Base-by-base conservation (phyloP, 2,888 invertebrate genomes). In the Cheilosia pagana region DNA sequence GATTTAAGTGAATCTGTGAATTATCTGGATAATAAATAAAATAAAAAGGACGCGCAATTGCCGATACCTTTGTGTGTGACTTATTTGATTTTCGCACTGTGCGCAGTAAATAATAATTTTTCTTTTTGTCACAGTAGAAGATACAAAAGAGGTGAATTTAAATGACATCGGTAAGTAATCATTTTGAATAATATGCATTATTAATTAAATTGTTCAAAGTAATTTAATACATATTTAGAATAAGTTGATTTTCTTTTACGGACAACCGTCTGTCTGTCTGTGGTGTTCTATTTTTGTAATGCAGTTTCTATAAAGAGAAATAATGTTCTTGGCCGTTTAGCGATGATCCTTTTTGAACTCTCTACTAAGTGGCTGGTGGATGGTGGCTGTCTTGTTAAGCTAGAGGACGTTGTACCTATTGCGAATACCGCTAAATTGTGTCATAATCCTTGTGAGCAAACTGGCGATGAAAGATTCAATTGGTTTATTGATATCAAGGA, bases 141-240 rank as follows among this genome's bases (percentile, higher is more conserved):
- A 50, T 31, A 59, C 16, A 19, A 50, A 6, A 28, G 60, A 71
- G 16, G 53, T 60, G 52, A 59, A 28, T 45, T 50, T 65, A 71
- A 72, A 72, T 77, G 82, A 72, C 77, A 53, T 82, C 72, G 76
- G 82, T 82, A 77, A 82, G 82, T 82, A 62, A 43, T 76, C 41
- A 28, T 8, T 28, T 28, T 25, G 39, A 43, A 35, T n/a, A n/a
- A n/a, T n/a, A n/a, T 35, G 39, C n/a, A 23, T 28, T 62, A 62
- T 28, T 28, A 65, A 6, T 50, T 50, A 8, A n/a, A 31, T 16
- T 16, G 19, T 60, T 62, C 14, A n/a, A 45, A 50, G 50, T 21
- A 50, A 63, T 35, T 50, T 4, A 48, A 59, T n/a, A 39, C 50
- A n/a, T n/a, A n/a, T 35, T 19, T 39, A 23, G 35, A 35, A 35